Base-by-base conservation (phyloP, 1,140 invertebrate genomes). In the Eueides isabella region DNA sequence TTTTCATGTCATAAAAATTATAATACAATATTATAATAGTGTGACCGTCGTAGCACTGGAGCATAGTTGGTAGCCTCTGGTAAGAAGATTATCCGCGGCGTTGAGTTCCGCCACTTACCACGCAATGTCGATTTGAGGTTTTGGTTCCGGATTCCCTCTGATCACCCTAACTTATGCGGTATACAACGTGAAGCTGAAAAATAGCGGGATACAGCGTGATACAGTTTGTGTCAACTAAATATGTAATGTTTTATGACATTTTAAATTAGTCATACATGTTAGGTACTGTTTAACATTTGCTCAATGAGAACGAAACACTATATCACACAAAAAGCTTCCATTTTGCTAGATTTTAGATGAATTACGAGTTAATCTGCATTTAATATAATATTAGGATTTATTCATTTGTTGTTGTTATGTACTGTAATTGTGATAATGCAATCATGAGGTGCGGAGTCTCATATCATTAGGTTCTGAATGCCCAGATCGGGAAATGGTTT, bases 301-400 rank as follows among this genome's bases (percentile, higher is more conserved):
- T 89, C 87, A 89, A 88, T 83, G 61, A 80, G 66, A 78, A 81
- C 75, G 71, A 74, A 79, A 87, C 81, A 84, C 78, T 84, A 89
- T 87, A 88, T 87, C 85, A 86, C 76, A 75, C 72, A 33, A 48
- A 63, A 83, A 77, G 84, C 84, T 87, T 89, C 85, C 85, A 89
- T 85, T 87, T 85, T 84, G 82, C 78, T 88, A 85, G 81, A 73
- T 33, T 67, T 73, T 67, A 68, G 61, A 73, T 26, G 23, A 61
- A 61, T 41, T 68, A 68, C 72, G 65, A 73, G 68, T 73, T 73
- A 67, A 38, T 41, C 48, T 44, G 72, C 72, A 73, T 73, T 73
- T 73, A 68, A 73, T 35, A 63, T 71, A 66, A 55, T 72, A 72
- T 64, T 66, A 66, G 63, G 23, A 26, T 26, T 55, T 55, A 55